Evolutionary conservation across 2,797 vertebrate genomes (phyloP).

Genomic region (Acanthurus tractus): DNA sequence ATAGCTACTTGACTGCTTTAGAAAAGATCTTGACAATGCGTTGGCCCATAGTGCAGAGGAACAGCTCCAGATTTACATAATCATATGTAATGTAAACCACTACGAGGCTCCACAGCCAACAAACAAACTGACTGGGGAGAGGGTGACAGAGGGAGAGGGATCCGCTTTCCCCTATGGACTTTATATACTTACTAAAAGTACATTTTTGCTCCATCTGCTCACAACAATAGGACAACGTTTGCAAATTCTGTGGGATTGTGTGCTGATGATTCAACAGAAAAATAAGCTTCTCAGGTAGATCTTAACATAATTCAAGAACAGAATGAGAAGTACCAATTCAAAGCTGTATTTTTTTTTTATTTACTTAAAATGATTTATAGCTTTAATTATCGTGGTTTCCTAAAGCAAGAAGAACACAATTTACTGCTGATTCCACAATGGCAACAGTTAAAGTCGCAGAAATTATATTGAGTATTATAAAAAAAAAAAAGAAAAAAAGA

Average conservation of each 20-base stretch:
- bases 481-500: neutral
- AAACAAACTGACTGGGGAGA: slow-evolving; percentile 84
- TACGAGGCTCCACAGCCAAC: slow-evolving; percentile 77
- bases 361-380: slow-evolving; percentile 69
- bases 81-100: slow-evolving; percentile 88
- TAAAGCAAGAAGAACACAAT: slow-evolving; percentile 30
- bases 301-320: slow-evolving; percentile 45
- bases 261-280: slow-evolving; percentile 63
- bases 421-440: slow-evolving; percentile 40
- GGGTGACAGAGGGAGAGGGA: slow-evolving; percentile 56
- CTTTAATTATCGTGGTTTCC: slow-evolving; percentile 59
- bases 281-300: slow-evolving; percentile 59
- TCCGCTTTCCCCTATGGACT: slow-evolving; percentile 80
- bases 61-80: slow-evolving; percentile 85
- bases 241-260: slow-evolving; percentile 59
- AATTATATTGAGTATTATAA: slow-evolving; percentile 35
- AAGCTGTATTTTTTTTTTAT: slow-evolving; percentile 30
- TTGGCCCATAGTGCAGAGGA: slow-evolving; percentile 86
- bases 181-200: slow-evolving; percentile 80
- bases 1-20: slow-evolving; percentile 90
- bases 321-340: slow-evolving; percentile 40
- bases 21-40: slow-evolving; percentile 88
- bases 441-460: slow-evolving; percentile 44
- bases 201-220: slow-evolving; percentile 75
- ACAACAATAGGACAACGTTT: slow-evolving; percentile 77